Evolutionary conservation across 2,797 vertebrate species (phyloP).

Genomic region (Pseudomugil gertrudae): DNA sequence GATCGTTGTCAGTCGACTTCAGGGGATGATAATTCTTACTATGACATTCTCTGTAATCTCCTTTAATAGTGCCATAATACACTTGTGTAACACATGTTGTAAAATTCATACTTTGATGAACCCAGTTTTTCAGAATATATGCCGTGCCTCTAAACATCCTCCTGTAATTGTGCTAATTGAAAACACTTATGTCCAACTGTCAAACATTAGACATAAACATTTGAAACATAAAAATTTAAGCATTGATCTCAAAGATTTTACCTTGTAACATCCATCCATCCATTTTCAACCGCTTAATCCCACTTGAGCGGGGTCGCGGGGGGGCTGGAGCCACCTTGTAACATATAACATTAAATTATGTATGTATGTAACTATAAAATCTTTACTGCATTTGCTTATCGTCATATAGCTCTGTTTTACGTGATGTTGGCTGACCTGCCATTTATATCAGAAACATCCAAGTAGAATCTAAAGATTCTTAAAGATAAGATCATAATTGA

Average conservation of each 20-base stretch:
- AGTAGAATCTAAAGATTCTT: background rate
- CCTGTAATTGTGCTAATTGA: background rate
- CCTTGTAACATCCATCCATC: background rate
- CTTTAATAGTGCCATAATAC: background rate
- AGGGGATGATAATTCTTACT: background rate
- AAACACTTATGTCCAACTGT: background rate
- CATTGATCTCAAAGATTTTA: background rate
- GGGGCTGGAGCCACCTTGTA: no score
- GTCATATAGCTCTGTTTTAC: background rate
- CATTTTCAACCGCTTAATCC: no score
- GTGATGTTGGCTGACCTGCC: background rate
- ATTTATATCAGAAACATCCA: background rate
- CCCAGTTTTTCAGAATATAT: background rate
- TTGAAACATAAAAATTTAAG: no score
- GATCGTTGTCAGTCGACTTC: background rate
- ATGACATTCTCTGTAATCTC: background rate
- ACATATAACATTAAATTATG: no score
- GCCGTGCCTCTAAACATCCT: background rate
- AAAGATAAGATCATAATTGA: conserved; percentile 21
- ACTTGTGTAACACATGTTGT: background rate
- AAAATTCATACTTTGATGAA: background rate
- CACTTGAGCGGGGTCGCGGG: no score
- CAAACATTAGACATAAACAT: no score
- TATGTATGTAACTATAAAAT: background rate
- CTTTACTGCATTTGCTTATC: background rate